These are phyloP conservation scores for Rhyacichthys aspro DNA, from an alignment of 2,797 vertebrate genomes.

Conservation along the genomic window DNA sequence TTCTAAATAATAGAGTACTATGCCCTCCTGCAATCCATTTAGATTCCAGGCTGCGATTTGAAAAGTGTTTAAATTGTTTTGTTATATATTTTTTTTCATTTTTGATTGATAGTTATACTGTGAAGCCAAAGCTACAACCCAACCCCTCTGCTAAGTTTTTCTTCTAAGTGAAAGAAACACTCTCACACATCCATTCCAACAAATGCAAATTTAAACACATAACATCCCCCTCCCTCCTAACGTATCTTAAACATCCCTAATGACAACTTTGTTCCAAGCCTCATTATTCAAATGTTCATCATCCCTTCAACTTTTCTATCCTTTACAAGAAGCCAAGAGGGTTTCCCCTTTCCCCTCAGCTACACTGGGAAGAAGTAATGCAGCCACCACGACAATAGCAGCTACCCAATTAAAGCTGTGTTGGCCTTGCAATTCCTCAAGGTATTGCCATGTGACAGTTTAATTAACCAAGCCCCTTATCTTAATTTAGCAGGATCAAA, in stretches of 20 bases:
- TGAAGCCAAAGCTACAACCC: no score
- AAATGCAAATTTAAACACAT: no score
- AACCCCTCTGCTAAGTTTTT: no score
- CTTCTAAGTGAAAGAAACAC: no score
- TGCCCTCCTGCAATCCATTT: neutral
- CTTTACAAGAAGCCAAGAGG: slow-evolving; percentile 41
- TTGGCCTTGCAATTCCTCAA: slow-evolving; percentile 81
- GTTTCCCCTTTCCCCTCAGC: slow-evolving; percentile 24
- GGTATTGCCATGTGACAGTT: slow-evolving; percentile 84
- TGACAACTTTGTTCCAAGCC: neutral
- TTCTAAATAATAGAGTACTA: neutral
- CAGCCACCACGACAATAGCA: slow-evolving; percentile 71
- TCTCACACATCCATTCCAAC: no score
- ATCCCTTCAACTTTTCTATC: slow-evolving; percentile 23
- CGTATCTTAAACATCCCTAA: slow-evolving; percentile 22
- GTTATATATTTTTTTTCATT: neutral
- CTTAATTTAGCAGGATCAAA: slow-evolving; percentile 84
- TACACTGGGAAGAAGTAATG: slow-evolving; percentile 48
- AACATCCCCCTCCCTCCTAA: no score
- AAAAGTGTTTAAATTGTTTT: neutral
- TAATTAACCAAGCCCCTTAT: slow-evolving; percentile 85
- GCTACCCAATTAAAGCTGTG: slow-evolving; percentile 81
- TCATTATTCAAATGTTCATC: slow-evolving; percentile 31
- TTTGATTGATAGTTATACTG: no score
- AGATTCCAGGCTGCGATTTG: neutral